A percentile compares a stretch with the other conserved stretches of the same genome.
These are phyloP conservation scores for Oncorhynchus masou DNA, from an alignment of 2,113 vertebrate species.

Conservation along the genomic window DNA sequence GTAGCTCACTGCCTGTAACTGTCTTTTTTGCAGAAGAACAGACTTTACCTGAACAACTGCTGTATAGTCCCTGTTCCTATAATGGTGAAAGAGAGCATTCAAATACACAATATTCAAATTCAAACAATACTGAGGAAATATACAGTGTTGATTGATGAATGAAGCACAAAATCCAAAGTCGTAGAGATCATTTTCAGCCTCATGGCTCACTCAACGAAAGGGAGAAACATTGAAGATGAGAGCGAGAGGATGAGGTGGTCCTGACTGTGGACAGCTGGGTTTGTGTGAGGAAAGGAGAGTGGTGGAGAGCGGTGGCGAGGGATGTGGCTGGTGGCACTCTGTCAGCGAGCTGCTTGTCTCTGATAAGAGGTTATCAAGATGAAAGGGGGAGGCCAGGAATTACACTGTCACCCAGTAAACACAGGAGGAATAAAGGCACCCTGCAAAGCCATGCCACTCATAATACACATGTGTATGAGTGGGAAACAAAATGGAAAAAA, in stretches of 20 bases:
- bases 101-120: slow-evolving; percentile 21
- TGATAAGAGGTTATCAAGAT: slow-evolving; percentile 78
- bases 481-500: too few relatives aligned
- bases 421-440: background rate
- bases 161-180: background rate
- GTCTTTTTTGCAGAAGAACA: background rate
- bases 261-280: slow-evolving; percentile 21
- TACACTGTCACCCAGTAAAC: slow-evolving; percentile 26
- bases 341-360: slow-evolving; percentile 58
- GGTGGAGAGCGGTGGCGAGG: slow-evolving; percentile 31
- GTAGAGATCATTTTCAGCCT: background rate
- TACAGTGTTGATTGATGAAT: too few relatives aligned
- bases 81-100: too few relatives aligned
- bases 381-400: slow-evolving; percentile 67
- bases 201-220: background rate
- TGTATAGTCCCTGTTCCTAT: too few relatives aligned
- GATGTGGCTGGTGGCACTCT: slow-evolving; percentile 58
- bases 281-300: background rate
- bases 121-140: slow-evolving; percentile 16
- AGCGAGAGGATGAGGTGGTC: background rate
- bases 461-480: background rate
- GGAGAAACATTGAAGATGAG: background rate
- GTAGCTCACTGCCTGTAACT: background rate
- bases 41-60: background rate
- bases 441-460: background rate